Conservation (phyloP, 2,888 invertebrate genomes). For the Eustalomyia histrio region DNA sequence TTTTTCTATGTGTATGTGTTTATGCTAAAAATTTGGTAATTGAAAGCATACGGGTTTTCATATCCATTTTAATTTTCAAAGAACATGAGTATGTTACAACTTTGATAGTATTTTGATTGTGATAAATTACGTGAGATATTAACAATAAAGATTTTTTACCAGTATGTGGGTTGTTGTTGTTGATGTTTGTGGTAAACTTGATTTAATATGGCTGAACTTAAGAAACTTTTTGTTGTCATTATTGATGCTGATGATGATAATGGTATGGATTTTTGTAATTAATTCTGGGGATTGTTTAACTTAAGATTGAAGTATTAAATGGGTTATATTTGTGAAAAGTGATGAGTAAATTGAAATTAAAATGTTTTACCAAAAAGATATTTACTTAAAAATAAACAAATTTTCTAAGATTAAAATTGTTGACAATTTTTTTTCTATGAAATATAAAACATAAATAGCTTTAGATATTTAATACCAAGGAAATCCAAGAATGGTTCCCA, state of each 20-base stretch:
- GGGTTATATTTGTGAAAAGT: neutral
- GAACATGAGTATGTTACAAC: neutral
- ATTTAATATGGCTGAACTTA: neutral
- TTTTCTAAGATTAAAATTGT: too few species aligned
- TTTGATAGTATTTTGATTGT: neutral
- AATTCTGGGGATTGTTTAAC: neutral
- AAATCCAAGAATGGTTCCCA: too few species aligned
- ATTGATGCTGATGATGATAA: neutral
- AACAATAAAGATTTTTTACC: conserved; percentile 28
- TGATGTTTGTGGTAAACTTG: neutral
- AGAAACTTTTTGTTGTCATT: neutral
- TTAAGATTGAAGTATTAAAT: neutral
- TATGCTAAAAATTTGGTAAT: neutral
- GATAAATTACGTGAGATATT: conserved; percentile 38
- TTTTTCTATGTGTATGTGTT: neutral
- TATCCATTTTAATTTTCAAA: neutral
- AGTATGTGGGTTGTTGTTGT: neutral
- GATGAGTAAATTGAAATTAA: neutral
- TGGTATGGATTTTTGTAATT: neutral
- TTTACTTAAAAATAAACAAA: too few species aligned
- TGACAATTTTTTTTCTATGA: too few species aligned
- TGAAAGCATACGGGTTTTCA: neutral
- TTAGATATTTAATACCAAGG: too few species aligned
- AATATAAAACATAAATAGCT: too few species aligned
- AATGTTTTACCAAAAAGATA: too few species aligned